Evolutionary conservation across 2,888 invertebrate species (phyloP).

Genomic region (Zonitis immaculata): DNA sequence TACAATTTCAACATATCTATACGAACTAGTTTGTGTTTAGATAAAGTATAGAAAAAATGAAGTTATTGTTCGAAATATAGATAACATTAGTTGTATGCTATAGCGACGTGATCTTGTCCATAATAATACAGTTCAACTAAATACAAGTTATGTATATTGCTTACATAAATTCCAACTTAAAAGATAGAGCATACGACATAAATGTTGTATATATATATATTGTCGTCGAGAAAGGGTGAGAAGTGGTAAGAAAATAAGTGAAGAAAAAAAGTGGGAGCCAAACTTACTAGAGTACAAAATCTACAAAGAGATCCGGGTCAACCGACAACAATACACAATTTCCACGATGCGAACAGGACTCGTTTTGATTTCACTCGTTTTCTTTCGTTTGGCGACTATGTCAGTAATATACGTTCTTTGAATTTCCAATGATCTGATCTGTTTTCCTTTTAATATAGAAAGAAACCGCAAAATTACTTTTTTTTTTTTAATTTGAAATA

Average conservation of each 20-base stretch:
- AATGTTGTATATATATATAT: constrained; percentile 20
- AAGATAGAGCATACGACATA: constrained; percentile 33
- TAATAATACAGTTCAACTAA: constrained; percentile 35
- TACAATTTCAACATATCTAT: no score
- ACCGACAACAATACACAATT: constrained; percentile 42
- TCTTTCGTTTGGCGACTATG: constrained; percentile 28
- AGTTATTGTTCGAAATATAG: not conserved
- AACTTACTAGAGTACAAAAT: not conserved
- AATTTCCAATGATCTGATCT: constrained; percentile 26
- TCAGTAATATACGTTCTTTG: constrained; percentile 37
- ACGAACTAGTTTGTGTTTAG: no score
- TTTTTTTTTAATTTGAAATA: constrained; percentile 2
- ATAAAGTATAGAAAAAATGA: not conserved
- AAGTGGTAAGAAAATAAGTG: not conserved
- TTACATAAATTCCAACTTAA: constrained; percentile 38
- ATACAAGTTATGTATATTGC: constrained; percentile 43
- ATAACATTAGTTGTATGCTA: constrained; percentile 8
- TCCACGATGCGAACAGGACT: constrained; percentile 28
- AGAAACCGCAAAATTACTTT: not conserved
- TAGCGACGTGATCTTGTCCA: constrained; percentile 6
- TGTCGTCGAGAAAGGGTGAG: not conserved
- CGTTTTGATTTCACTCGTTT: constrained; percentile 36
- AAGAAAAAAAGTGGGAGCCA: not conserved
- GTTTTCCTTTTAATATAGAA: not conserved
- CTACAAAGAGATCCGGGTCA: constrained; percentile 39